phyloP scores from a whole-genome alignment of 1,140 invertebrate genomes.

The Drosophila willistoni region DNA sequence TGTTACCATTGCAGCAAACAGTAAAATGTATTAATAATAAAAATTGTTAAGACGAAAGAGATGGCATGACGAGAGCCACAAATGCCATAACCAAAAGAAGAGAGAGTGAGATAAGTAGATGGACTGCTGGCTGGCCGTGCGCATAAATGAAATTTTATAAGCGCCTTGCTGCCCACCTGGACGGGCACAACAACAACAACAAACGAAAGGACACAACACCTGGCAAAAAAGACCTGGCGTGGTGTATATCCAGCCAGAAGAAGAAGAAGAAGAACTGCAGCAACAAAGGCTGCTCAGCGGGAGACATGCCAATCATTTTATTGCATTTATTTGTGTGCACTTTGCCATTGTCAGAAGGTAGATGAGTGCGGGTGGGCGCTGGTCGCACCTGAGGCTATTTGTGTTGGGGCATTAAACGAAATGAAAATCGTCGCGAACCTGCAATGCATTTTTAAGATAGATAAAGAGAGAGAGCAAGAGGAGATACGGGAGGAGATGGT shows the following conservation, averaged over 20 bases:
- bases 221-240: constrained; percentile 14
- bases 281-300: constrained; percentile 55
- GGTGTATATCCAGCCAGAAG: constrained; percentile 13
- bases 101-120: neutral
- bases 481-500: neutral
- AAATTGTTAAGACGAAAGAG: constrained; percentile 64
- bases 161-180: constrained; percentile 70
- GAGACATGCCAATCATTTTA: constrained; percentile 77
- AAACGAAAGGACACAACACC: constrained; percentile 45
- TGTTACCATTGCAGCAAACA: constrained; percentile 70
- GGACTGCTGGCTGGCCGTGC: constrained; percentile 22
- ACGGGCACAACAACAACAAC: neutral
- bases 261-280: neutral
- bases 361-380: neutral
- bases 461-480: too few relatives aligned
- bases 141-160: constrained; percentile 81
- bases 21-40: constrained; percentile 77
- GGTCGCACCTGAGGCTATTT: constrained; percentile 10
- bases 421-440: constrained; percentile 70
- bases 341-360: constrained; percentile 67
- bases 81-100: constrained; percentile 10
- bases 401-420: constrained; percentile 65
- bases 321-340: constrained; percentile 80
- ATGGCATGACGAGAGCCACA: constrained; percentile 23
- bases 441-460: constrained; percentile 63